Evolutionary conservation across 2,888 invertebrate species (phyloP), one percentile per base, ranked within the genome.

Genomic region (Calameuta filiformis): DNA sequence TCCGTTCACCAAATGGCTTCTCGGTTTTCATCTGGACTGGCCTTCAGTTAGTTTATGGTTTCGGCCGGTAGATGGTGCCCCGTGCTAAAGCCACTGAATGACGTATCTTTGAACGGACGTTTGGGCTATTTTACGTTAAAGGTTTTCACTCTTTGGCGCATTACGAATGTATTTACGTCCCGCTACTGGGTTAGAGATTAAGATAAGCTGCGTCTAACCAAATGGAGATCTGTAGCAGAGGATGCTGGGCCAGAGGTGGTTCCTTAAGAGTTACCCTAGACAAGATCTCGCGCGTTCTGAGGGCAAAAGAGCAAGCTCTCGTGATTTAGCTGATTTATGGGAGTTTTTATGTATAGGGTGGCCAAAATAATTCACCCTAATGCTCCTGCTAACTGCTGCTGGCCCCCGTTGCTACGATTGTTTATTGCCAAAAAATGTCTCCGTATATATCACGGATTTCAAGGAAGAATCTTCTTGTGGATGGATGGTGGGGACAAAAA

Each of bases 301-400:
- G 40, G 81, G 82, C 81, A 83, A 85, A 83, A 81, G 83, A 85
- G 81, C 15, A 12, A 68, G 68, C 75, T 75, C 83, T 84, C 85
- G 87, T 86, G 87, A 87, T 89, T 87, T 85, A 80, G 77, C 86
- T 90, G 90, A 90, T 90, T 90, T 89, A 90, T 88, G 84, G 81
- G 77, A 85, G 83, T 89, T 90, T 90, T 90, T 90, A 89, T 87
- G 87, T 85, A 56, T 9, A 80, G 87, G 85, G 85, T 87, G 86
- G 86, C 88, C 89, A 85, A 86, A 90, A 90, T 90, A 90, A 90
- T 90, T 90, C 90, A 90, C 89, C 90, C 90, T 90, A 90, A 90
- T 90, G 89, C 88, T 85, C 86, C 83, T 86, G 88, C 90, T 90
- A 90, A 90, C 90, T 90, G 90, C 89, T 87, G 82, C 83, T 83